These are phyloP conservation scores for Halocaridina rubra DNA, from an alignment of 2,888 invertebrate genomes.

Conservation along the genomic window DNA sequence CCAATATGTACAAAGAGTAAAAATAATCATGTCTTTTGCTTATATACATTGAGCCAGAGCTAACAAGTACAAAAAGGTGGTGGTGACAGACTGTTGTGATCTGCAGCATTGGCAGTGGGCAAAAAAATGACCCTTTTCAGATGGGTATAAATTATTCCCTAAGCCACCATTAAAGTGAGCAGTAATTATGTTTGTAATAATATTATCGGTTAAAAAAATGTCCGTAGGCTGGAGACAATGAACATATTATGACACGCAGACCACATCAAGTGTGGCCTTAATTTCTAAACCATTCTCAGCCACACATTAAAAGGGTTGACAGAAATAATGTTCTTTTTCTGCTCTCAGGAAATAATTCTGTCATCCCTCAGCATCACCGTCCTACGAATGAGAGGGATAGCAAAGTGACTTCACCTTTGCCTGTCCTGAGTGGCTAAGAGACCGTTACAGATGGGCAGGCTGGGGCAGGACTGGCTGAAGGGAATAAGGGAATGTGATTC, in stretches of 20 bases:
- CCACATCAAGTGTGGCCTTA: background rate
- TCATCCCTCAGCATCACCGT: slow-evolving; percentile 14
- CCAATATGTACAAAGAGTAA: slow-evolving; percentile 53
- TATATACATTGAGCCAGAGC: slow-evolving; percentile 53
- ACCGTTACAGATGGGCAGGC: slow-evolving; percentile 31
- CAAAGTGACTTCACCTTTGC: slow-evolving; percentile 20
- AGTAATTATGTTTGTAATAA: background rate
- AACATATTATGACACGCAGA: background rate
- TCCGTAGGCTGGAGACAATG: background rate
- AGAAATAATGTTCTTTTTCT: background rate
- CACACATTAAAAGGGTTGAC: too few relatives aligned
- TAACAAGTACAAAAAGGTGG: slow-evolving; percentile 43
- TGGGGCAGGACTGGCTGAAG: slow-evolving; percentile 35
- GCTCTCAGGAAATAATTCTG: background rate
- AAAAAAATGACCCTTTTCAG: background rate
- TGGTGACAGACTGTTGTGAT: slow-evolving; percentile 33
- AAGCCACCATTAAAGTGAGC: background rate
- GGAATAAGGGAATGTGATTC: slow-evolving; percentile 54
- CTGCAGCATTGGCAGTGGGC: slow-evolving; percentile 2
- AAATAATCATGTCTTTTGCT: slow-evolving; percentile 54
- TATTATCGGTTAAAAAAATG: background rate
- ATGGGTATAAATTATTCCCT: background rate
- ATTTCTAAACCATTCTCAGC: too few relatives aligned
- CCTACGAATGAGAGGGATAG: slow-evolving; percentile 1
- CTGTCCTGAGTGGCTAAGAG: slow-evolving; percentile 9